Base-by-base conservation (phyloP, 2,797 vertebrate species). In the Anabas testudineus region DNA sequence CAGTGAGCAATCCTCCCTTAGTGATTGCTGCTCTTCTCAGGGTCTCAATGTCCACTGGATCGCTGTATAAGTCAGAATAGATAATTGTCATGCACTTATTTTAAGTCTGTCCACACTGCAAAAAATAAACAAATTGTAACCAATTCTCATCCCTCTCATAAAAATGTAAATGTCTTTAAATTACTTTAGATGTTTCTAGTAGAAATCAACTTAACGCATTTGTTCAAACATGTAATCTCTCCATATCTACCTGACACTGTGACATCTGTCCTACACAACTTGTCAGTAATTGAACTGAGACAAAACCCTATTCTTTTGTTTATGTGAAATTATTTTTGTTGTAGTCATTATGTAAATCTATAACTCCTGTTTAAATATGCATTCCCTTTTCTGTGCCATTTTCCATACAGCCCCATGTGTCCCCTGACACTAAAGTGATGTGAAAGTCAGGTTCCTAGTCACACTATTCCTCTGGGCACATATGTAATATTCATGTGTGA, bases 1-100 rank as follows among this genome's bases (percentile, higher is more conserved):
- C 88, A 0, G 90, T 93, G 36, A 96, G 87, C 4, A 96, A 88
- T 7, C 95, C 95, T n/a, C 95, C 95, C 30, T 91, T 91, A 19
- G 89, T 88, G 46, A 76, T 71, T 7, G 95, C 94, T 2, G 93
- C 92, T 58, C 16, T 86, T 72, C 92, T 92, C 66, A 96, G 89
- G 58, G 89, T 90, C 84, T 93, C 90, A 51, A 95, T 89, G 77
- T 94, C 93, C 80, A 95, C 93, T 0, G 94, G 94, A 81, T 95
- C 94, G 49, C 90, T 90, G 83, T 10, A 0, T 47, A 70, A 78
- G 7, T 2, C 18, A 76, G 3, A 70, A 45, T n/a, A 36, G 22
- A 63, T 76, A 5, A 71, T 18, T 41, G n/a, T 32, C 10, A 65
- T 37, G 12, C 7, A 43, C 4, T 9, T 8, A 5, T 28, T 24